Evolutionary conservation across 2,113 vertebrate species (phyloP).

Genomic region (Hiodon tergisus): DNA sequence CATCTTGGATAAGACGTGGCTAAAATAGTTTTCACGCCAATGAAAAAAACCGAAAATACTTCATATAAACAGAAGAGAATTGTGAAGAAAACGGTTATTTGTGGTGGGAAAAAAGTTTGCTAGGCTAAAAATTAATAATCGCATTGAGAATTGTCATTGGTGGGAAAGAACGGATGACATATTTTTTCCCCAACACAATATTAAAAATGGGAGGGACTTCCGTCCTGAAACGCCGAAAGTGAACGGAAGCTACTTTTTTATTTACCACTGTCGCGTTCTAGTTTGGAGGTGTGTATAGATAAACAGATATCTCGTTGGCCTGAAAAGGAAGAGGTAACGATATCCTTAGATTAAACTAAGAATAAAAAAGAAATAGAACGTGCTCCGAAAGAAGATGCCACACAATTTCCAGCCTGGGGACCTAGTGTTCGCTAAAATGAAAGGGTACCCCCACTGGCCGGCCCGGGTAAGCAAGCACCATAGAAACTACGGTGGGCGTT

Average conservation of each 20-base stretch:
- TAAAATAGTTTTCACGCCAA: no score
- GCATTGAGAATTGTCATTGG: slow-evolving; percentile 4
- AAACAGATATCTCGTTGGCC: slow-evolving; percentile 56
- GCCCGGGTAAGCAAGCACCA: slow-evolving; percentile 66
- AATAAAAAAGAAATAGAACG: slow-evolving; percentile 17
- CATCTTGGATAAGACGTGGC: no score
- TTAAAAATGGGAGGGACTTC: slow-evolving; percentile 16
- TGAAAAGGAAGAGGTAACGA: slow-evolving; percentile 46
- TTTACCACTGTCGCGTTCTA: slow-evolving; percentile 10
- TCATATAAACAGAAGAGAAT: no score
- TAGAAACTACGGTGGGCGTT: slow-evolving; percentile 25
- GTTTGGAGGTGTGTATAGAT: slow-evolving; percentile 9
- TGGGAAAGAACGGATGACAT: neutral
- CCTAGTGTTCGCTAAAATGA: slow-evolving; percentile 71
- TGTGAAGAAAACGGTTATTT: no score
- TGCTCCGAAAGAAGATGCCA: slow-evolving; percentile 60
- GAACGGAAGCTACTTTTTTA: slow-evolving; percentile 15
- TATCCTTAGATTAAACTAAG: slow-evolving; percentile 24
- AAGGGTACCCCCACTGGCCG: slow-evolving; percentile 80
- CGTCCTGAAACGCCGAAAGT: slow-evolving; percentile 8
- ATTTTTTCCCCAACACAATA: neutral
- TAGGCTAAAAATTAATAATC: no score
- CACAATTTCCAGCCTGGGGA: slow-evolving; percentile 80
- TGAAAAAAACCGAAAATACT: no score
- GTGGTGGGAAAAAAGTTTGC: no score